Percentiles rank a stretch among this genome's conserved stretches.
Conservation (phyloP, 2,113 vertebrate species). For the Ophiodon elongatus region DNA sequence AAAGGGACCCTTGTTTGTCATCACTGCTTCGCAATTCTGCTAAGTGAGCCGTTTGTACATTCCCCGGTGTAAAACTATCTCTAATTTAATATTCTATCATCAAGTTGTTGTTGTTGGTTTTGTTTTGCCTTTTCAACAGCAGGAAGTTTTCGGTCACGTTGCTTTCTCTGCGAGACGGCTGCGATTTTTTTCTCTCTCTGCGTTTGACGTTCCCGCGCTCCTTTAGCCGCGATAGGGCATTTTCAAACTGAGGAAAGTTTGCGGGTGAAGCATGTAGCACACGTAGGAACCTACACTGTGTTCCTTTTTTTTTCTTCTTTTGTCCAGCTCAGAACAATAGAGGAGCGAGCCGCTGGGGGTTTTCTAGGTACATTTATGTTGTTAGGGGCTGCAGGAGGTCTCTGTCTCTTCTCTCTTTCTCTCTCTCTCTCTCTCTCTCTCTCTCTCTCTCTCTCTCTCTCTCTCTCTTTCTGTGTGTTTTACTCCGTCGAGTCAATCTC, state of each 20-base stretch:
- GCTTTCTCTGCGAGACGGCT: constrained; percentile 45
- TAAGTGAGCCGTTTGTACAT: constrained; percentile 68
- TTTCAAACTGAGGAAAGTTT: constrained; percentile 13
- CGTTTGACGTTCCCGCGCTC: constrained; percentile 30
- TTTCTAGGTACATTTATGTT: constrained; percentile 58
- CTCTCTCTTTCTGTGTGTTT: constrained; percentile 65
- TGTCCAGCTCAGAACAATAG: constrained; percentile 38
- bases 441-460: constrained; percentile 44
- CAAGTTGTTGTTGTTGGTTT: constrained; percentile 37
- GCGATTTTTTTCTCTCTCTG: constrained; percentile 8
- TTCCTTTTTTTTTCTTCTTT: background rate
- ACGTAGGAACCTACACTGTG: background rate
- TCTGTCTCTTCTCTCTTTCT: constrained; percentile 55
- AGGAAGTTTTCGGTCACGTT: constrained; percentile 69
- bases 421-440: constrained; percentile 46
- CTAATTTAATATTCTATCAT: constrained; percentile 76
- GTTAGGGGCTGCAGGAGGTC: constrained; percentile 57
- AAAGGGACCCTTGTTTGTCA: constrained; percentile 69
- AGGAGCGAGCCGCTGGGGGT: constrained; percentile 42
- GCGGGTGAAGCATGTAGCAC: background rate
- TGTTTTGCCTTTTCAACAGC: constrained; percentile 58
- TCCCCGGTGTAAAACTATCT: constrained; percentile 70
- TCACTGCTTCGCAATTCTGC: constrained; percentile 60
- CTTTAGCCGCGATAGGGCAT: constrained; percentile 1
- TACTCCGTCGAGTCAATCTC: constrained; percentile 73